Evolutionary conservation across 2,888 invertebrate species (phyloP), one percentile per base, ranked within the genome.

Genomic region (Esperia sulphurella): DNA sequence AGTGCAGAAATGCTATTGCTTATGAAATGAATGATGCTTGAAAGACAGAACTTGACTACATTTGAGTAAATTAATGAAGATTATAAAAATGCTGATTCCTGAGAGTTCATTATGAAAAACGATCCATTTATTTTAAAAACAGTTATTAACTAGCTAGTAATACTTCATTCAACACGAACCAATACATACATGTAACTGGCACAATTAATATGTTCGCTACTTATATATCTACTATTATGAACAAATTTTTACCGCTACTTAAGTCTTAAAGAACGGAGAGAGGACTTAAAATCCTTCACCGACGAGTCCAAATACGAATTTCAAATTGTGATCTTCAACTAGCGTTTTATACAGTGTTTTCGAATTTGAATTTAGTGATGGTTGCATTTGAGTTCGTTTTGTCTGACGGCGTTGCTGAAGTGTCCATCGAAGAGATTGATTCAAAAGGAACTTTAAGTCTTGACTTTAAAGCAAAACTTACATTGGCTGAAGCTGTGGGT

Each of bases 231-330:
- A 71, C 73, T 76, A 78, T 46, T 79, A 82, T n/a, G n/a, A 82
- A 79, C 77, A 76, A 81, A 79, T 75, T 71, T 83, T 75, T 83
- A 85, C 85, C 81, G 82, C 84, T 85, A 86, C 75, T 72, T 77
- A 77, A 73, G 75, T 83, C 83, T 84, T 79, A 75, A 79, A 75
- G 78, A 77, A 79, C 75, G 69, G 76, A 75, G 77, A 81, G 79
- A 85, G 83, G 83, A 83, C 79, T 83, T 83, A 86, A 84, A 86
- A 83, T 86, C 86, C 85, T 84, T 83, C 83, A 80, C 79, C 73
- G 82, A 79, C 72, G 78, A 79, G 70, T 83, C 81, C 79, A 80
- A 86, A 86, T 85, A 77, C 83, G 84, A 87, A 86, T 84, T 84
- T 85, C 79, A 86, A 86, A 85, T 86, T 85, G 81, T 81, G 75